phyloP scores from a whole-genome alignment of 2,113 vertebrate genomes.

The Tichodroma muraria region DNA sequence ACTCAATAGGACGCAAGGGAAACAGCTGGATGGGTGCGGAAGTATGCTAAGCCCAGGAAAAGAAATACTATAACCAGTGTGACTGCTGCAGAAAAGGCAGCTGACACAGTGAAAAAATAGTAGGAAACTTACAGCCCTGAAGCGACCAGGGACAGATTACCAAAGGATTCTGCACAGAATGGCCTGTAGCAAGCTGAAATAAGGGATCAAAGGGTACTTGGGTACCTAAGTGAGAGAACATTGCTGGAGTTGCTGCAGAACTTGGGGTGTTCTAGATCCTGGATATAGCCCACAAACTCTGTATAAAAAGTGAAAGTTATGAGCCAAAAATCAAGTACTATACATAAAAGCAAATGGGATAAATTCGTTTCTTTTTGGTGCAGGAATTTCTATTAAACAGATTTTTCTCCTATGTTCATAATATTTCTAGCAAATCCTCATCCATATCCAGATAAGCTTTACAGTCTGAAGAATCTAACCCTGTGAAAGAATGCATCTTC shows the following conservation, averaged over 20 bases:
- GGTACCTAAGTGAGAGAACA: neutral
- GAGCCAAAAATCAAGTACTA: neutral
- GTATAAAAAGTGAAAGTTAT: neutral
- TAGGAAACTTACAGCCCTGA: conserved; percentile 44
- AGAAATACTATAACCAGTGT: conserved; percentile 33
- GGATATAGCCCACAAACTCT: neutral
- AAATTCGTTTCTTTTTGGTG: neutral
- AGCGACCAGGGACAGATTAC: conserved; percentile 28
- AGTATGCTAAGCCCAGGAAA: conserved; percentile 14
- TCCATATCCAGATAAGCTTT: neutral
- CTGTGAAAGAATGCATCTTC: neutral
- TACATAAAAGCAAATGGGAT: neutral
- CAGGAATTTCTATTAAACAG: neutral
- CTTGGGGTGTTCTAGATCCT: neutral
- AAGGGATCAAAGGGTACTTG: neutral
- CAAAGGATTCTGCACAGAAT: conserved; percentile 26
- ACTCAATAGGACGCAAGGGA: conserved; percentile 61
- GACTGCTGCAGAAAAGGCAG: conserved; percentile 42
- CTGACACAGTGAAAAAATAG: conserved; percentile 22
- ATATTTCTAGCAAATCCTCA: neutral
- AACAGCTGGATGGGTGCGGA: conserved; percentile 52
- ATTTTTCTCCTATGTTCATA: neutral
- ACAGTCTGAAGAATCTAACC: neutral
- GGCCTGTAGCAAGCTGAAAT: neutral
- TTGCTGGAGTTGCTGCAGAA: neutral